Evolutionary conservation across 2,888 invertebrate genomes (phyloP).

Genomic region (Opisthograptis luteolata): DNA sequence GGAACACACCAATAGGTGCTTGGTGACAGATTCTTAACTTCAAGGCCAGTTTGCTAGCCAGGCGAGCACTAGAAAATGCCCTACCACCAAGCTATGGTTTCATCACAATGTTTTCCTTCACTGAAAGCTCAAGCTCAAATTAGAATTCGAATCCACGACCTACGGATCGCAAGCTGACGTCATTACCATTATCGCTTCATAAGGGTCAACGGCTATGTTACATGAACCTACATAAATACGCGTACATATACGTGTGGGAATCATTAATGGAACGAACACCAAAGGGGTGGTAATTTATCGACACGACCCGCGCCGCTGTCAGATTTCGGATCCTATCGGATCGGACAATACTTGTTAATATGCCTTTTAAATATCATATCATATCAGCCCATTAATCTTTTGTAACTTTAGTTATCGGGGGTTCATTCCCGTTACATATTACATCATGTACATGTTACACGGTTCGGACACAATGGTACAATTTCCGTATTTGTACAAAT

Average conservation of each 20-base stretch:
- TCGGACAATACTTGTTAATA: conserved; percentile 25
- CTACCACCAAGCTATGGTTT: too few species aligned
- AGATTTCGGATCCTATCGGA: conserved; percentile 9
- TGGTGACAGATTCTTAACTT: too few species aligned
- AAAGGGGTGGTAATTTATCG: conserved; percentile 31
- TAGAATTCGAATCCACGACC: too few species aligned
- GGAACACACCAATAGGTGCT: too few species aligned
- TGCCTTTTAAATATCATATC: conserved; percentile 19
- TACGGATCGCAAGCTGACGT: too few species aligned
- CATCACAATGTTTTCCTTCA: too few species aligned
- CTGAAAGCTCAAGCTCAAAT: too few species aligned
- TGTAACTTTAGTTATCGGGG: conserved; percentile 3
- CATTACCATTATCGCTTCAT: too few species aligned
- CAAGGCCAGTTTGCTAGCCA: too few species aligned
- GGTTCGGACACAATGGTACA: too few species aligned
- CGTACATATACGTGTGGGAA: conserved; percentile 11
- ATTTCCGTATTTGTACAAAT: too few species aligned
- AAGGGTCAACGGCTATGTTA: neutral
- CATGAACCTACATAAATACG: conserved; percentile 6
- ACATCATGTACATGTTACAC: neutral
- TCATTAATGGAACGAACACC: conserved; percentile 26
- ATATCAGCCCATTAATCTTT: conserved; percentile 20
- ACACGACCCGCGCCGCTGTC: conserved; percentile 18
- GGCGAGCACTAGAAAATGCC: too few species aligned
- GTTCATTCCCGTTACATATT: neutral